phyloP scores from a whole-genome alignment of 2,113 vertebrate species.

The Ariopsis seemanni region DNA sequence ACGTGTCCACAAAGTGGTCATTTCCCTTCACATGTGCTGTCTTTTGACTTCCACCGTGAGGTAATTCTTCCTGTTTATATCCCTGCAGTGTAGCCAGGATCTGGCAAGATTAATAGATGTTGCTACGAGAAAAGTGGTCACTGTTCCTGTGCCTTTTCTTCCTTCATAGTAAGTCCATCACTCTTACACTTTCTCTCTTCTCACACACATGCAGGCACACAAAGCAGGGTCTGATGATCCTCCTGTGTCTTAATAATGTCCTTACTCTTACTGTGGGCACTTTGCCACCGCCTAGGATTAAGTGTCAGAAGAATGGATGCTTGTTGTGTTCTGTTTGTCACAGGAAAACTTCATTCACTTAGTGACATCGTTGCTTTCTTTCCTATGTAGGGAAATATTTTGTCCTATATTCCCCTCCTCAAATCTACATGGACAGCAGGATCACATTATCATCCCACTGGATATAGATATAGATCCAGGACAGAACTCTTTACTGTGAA shows the following conservation, averaged over 20 bases:
- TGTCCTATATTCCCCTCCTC: not conserved
- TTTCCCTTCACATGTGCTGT: slow-evolving; percentile 15
- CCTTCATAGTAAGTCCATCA: not conserved
- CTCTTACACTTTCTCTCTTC: not conserved
- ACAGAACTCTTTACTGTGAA: not conserved
- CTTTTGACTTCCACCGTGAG: slow-evolving; percentile 7
- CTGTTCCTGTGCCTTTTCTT: not conserved
- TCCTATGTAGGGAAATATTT: slow-evolving; percentile 1
- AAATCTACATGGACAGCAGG: not conserved
- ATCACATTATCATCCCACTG: not conserved
- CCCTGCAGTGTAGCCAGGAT: slow-evolving; percentile 5
- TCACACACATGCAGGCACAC: slow-evolving; percentile 4
- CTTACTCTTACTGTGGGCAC: slow-evolving; percentile 26
- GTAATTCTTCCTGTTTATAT: slow-evolving; percentile 38
- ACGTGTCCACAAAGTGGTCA: not conserved
- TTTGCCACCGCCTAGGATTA: slow-evolving; percentile 37
- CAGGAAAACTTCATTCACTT: slow-evolving; percentile 3
- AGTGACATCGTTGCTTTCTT: slow-evolving; percentile 4
- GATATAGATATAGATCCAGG: not conserved
- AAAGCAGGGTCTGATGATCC: slow-evolving; percentile 44
- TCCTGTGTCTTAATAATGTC: slow-evolving; percentile 44
- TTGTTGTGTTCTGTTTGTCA: slow-evolving; percentile 9
- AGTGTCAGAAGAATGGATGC: slow-evolving; percentile 44
- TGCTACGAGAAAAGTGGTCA: slow-evolving; percentile 11
- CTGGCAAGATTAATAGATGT: slow-evolving; percentile 12